Conservation (phyloP, 2,888 invertebrate genomes). For the Acronicta leporina region DNA sequence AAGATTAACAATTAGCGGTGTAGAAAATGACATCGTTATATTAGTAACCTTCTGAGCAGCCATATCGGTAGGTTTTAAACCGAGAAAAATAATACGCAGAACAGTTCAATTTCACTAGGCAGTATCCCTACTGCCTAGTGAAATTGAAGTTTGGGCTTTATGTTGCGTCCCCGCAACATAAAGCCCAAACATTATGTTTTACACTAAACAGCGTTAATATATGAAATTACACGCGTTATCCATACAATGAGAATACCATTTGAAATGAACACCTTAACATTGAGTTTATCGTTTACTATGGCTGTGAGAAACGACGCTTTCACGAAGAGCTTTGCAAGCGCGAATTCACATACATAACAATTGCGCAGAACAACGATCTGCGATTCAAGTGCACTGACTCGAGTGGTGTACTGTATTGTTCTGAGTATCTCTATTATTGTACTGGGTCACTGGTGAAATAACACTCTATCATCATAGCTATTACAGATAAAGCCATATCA, state of each 20-base stretch:
- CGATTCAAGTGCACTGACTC: slow-evolving; percentile 69
- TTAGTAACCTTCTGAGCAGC: too few relatives aligned
- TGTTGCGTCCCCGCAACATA: too few relatives aligned
- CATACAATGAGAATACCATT: slow-evolving; percentile 46
- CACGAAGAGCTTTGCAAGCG: slow-evolving; percentile 69
- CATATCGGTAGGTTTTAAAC: not conserved
- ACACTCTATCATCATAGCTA: not conserved
- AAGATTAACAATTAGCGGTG: too few relatives aligned
- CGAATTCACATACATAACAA: slow-evolving; percentile 75
- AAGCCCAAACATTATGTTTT: slow-evolving; percentile 34
- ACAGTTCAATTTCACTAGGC: slow-evolving; percentile 17
- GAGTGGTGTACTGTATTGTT: slow-evolving; percentile 34
- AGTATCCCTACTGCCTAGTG: too few relatives aligned
- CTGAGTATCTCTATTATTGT: slow-evolving; percentile 7
- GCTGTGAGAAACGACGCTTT: slow-evolving; percentile 83
- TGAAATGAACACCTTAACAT: slow-evolving; percentile 67
- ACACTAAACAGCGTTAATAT: slow-evolving; percentile 56
- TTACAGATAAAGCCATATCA: not conserved
- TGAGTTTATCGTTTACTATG: slow-evolving; percentile 64
- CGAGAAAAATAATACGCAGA: not conserved
- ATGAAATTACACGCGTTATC: slow-evolving; percentile 60
- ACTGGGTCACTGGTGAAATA: slow-evolving; percentile 41
- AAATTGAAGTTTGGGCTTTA: too few relatives aligned
- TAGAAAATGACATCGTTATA: too few relatives aligned
- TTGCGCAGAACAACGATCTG: slow-evolving; percentile 77